Base-by-base conservation (phyloP, 1,140 invertebrate species). In the Acromyrmex charruanus region DNA sequence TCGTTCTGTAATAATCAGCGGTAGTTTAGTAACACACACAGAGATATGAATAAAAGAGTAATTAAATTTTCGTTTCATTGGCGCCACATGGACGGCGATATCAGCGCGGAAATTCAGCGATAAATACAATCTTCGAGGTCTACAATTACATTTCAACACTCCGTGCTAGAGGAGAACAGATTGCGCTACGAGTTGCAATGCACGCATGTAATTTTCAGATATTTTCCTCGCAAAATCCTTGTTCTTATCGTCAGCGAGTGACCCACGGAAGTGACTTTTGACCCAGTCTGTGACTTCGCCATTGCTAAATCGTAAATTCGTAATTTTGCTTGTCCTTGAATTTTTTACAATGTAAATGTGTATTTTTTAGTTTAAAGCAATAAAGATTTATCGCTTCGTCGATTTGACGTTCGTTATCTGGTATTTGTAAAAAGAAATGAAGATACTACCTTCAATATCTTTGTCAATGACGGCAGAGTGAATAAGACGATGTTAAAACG, bases 41-140 rank as follows among this genome's bases (percentile, higher is more conserved):
- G 39, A 75, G 39, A 84, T 75, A 75, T 75, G 28, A 63, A 75
- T 84, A 84, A 75, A 75, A 75, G 2, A 51, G 59, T 28, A 51
- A 61, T 82, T 61, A 59, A 75, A 18, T 18, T 82, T 82, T 71
- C 66, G n/a, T 58, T 82, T 82, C 80, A 74, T 82, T 82, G 69
- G 74, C 25, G 69, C 28, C 55, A 55, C 5, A 61, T 61, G 7
- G 55, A 25, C n/a, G 49, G 53, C 28, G 44, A 66, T 66, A 77
- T 65, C 44, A 65, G 16, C 14, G 7, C 39, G 59, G 61, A 77
- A 85, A 79, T 58, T 77, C 21, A 77, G 31, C 31, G 77, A 87
- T 74, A 88, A 84, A 55, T 44, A 16, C 59, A 35, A n/a, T 84
- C 69, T 68, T 55, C 44, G 35, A 31, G 5, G 7, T 63, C 6